phyloP scores from a whole-genome alignment of 2,113 vertebrate species.

The Hymenochirus boettgeri region DNA sequence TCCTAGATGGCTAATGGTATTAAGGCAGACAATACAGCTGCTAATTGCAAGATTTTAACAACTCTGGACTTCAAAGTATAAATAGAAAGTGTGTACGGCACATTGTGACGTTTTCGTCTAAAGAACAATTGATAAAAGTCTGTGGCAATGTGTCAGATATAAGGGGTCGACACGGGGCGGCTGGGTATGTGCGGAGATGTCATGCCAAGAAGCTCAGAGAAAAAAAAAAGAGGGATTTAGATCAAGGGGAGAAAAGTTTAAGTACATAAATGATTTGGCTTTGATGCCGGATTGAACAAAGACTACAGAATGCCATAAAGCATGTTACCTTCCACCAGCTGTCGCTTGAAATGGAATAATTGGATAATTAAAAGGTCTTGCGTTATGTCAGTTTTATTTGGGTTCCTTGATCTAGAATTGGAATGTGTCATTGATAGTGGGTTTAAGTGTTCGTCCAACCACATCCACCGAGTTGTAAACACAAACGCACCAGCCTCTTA shows the following conservation, averaged over 20 bases:
- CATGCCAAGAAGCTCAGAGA: constrained; percentile 47
- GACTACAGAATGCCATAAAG: constrained; percentile 53
- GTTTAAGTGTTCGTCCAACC: constrained; percentile 52
- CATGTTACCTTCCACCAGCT: constrained; percentile 56
- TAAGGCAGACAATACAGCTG: constrained; percentile 7
- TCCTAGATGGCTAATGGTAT: constrained; percentile 10
- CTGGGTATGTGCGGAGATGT: constrained; percentile 35
- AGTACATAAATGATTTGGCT: constrained; percentile 50
- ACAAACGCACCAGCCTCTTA: neutral
- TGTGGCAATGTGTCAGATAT: neutral
- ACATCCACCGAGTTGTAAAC: constrained; percentile 49
- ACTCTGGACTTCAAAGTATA: constrained; percentile 22
- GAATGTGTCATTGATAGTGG: constrained; percentile 57
- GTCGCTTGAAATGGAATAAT: constrained; percentile 61
- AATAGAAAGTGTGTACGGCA: neutral
- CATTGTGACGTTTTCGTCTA: neutral
- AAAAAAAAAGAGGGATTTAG: constrained; percentile 47
- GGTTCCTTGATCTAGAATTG: constrained; percentile 59
- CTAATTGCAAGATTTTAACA: neutral
- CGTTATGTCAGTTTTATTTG: constrained; percentile 60
- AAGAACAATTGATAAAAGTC: neutral
- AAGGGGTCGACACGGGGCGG: neutral
- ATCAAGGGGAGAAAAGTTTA: constrained; percentile 54
- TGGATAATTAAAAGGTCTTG: constrained; percentile 65
- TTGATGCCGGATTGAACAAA: constrained; percentile 61